phyloP scores from a whole-genome alignment of 2,113 vertebrate genomes.

The Chloebia gouldiae region DNA sequence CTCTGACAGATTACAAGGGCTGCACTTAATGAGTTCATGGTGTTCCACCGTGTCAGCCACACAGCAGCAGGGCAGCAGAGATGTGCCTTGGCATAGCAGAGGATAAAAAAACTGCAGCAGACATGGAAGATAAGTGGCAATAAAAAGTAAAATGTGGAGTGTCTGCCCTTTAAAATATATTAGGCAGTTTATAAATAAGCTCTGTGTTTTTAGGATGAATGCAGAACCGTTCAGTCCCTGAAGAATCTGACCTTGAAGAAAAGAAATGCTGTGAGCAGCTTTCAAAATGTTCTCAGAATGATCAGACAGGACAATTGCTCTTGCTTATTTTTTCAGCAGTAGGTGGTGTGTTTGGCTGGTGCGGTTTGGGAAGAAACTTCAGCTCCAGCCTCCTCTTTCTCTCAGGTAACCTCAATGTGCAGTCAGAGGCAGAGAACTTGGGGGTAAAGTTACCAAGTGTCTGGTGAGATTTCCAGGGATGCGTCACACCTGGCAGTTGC shows the following conservation, averaged over 20 bases:
- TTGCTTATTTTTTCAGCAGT: not conserved
- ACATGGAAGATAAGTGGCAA: slow-evolving; percentile 46
- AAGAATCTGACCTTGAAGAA: slow-evolving; percentile 35
- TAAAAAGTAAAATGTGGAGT: slow-evolving; percentile 34
- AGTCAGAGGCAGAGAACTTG: not conserved
- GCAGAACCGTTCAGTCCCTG: not conserved
- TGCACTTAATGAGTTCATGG: not conserved
- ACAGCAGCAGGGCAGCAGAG: not conserved
- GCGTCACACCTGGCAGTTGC: not conserved
- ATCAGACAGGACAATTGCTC: not conserved
- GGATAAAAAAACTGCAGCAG: not conserved
- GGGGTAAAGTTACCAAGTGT: not conserved
- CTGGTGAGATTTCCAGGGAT: not conserved
- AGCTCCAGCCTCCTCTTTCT: not conserved
- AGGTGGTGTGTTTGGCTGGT: not conserved
- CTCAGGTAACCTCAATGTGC: not conserved
- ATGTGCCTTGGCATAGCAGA: not conserved
- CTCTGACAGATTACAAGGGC: not conserved
- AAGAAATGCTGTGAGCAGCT: not conserved
- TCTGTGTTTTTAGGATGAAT: slow-evolving; percentile 19
- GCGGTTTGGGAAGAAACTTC: not conserved
- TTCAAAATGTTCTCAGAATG: not conserved
- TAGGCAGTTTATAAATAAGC: slow-evolving; percentile 24
- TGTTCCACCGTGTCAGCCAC: not conserved
- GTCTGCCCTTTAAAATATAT: slow-evolving; percentile 52